Percentiles rank a stretch among this genome's conserved stretches.
phyloP scores from a whole-genome alignment of 2,797 vertebrate genomes.

The Trachops cirrhosus region DNA sequence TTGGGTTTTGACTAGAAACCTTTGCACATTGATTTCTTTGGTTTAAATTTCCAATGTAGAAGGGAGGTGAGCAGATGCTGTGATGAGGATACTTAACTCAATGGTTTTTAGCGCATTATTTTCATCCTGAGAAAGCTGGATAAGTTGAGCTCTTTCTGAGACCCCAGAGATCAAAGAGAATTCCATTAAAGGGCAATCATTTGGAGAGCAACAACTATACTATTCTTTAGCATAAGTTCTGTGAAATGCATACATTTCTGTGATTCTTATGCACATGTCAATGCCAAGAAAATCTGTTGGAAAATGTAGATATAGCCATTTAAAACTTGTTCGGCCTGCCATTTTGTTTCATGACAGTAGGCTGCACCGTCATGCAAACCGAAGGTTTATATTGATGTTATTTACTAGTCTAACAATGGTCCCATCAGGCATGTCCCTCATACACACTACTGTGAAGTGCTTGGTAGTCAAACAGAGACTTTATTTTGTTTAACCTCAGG shows the following conservation, averaged over 20 bases:
- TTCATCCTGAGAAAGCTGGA: not conserved
- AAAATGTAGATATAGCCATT: not conserved
- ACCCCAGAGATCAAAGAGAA: constrained; percentile 53
- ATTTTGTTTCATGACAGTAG: not conserved
- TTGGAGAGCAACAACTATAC: not conserved
- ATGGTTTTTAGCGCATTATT: not conserved
- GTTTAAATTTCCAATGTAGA: not conserved
- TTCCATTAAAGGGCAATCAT: not conserved
- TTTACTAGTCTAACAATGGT: not conserved
- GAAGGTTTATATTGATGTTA: not conserved
- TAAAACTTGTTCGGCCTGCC: not conserved
- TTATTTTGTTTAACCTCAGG: not conserved
- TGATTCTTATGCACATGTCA: not conserved
- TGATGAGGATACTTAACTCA: not conserved
- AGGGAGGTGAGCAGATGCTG: not conserved
- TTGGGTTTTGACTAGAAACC: not conserved
- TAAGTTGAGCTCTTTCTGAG: constrained; percentile 27
- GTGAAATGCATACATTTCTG: not conserved
- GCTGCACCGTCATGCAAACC: not conserved
- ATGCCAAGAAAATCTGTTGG: not conserved
- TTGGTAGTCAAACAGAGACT: not conserved
- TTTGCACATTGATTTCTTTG: not conserved
- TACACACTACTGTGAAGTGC: not conserved
- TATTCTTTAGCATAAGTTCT: constrained; percentile 27
- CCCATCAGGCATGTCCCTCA: not conserved